Conservation (phyloP, 53 echinoderm and acorn worm species). For the Holothuria scabra region DNA sequence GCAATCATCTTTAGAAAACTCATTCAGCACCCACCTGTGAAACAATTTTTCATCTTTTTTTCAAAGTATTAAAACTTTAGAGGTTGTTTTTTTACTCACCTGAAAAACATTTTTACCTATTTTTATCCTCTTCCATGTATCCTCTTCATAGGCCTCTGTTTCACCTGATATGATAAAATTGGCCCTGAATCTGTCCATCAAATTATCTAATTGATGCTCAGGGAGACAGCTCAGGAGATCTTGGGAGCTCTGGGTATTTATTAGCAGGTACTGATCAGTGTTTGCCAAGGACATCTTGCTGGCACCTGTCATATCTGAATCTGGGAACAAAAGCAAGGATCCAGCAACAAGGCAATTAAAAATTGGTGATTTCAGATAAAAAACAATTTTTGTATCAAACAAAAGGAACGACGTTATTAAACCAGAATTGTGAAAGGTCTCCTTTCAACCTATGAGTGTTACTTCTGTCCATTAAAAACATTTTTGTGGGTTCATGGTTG, state of each 20-base stretch:
- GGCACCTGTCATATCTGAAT: neutral
- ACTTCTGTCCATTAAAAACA: too few species aligned
- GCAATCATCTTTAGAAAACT: too few species aligned
- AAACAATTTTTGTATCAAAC: neutral
- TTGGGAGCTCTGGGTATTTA: conserved; percentile 57
- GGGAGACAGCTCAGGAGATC: conserved; percentile 65
- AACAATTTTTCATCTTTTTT: too few species aligned
- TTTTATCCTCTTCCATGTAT: conserved; percentile 77
- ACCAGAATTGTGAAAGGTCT: too few species aligned
- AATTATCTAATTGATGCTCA: conserved; percentile 49
- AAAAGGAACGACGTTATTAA: too few species aligned
- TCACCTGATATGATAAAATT: conserved; percentile 84
- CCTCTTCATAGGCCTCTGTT: conserved; percentile 76
- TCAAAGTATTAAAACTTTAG: neutral
- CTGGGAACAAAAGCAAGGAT: neutral
- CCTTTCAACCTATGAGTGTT: too few species aligned
- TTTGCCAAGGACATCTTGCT: conserved; percentile 83
- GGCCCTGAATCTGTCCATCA: conserved; percentile 88
- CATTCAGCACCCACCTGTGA: too few species aligned
- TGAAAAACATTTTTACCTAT: conserved; percentile 71
- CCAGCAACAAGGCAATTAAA: too few species aligned
- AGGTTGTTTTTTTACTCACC: conserved; percentile 42
- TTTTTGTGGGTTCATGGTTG: too few species aligned
- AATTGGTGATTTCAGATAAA: neutral
- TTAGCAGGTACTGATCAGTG: conserved; percentile 79